Evolutionary conservation across 2,797 vertebrate species (phyloP).

Genomic region (Mustela erminea): DNA sequence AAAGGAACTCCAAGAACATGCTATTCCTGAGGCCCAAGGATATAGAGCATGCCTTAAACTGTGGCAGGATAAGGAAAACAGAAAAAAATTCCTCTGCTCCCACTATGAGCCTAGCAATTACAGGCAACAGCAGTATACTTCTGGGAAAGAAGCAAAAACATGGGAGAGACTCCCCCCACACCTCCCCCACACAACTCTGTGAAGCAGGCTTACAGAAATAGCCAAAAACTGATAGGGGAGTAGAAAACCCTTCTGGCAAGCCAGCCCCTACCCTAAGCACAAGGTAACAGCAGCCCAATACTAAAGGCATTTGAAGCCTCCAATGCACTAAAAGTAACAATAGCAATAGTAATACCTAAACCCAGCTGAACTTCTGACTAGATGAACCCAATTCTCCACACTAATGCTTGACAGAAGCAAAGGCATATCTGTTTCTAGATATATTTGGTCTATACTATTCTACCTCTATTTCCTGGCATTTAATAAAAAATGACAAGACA

Average conservation of each 20-base stretch:
- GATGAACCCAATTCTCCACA: background rate
- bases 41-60: background rate
- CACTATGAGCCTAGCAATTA: background rate
- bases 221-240: background rate
- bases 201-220: background rate
- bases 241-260: background rate
- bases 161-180: background rate
- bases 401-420: background rate
- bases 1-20: background rate
- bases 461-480: background rate
- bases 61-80: background rate
- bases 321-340: background rate
- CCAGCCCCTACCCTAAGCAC: background rate
- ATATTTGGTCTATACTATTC: background rate
- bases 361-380: background rate
- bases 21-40: background rate
- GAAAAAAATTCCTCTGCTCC: background rate
- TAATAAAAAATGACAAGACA: slow-evolving; percentile 22
- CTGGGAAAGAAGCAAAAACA: background rate
- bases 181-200: background rate
- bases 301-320: background rate
- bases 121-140: background rate
- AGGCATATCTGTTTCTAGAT: background rate
- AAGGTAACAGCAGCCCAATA: background rate
- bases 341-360: background rate